Conservation (phyloP, 2,797 vertebrate species). For the Sebastes alutus region DNA sequence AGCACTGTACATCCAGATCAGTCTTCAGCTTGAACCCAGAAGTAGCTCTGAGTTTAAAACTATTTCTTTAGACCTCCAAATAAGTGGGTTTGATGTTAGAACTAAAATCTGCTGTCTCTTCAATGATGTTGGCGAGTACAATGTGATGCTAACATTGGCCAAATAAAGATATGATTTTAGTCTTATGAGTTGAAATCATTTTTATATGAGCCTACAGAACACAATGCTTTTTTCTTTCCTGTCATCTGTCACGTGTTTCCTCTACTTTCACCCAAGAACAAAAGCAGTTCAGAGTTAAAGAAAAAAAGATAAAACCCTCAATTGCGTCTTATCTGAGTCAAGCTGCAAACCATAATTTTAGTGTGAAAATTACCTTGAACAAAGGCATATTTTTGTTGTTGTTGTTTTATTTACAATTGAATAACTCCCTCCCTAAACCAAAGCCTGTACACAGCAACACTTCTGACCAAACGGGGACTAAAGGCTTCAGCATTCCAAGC, state of each 20-base stretch:
- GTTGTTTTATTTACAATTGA: neutral
- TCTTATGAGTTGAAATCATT: too few species aligned
- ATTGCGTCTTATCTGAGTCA: neutral
- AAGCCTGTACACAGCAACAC: neutral
- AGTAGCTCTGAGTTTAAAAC: neutral
- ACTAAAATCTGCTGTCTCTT: neutral
- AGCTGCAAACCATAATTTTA: neutral
- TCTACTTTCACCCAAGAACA: neutral
- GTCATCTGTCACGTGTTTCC: neutral
- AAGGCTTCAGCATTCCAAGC: neutral
- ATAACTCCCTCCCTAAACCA: neutral
- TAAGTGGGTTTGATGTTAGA: neutral
- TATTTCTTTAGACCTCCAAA: neutral
- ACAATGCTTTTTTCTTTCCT: too few species aligned
- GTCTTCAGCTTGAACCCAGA: neutral
- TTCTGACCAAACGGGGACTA: neutral
- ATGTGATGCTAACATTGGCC: too few species aligned
- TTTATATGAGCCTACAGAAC: too few species aligned
- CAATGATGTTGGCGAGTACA: neutral
- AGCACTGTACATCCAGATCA: neutral
- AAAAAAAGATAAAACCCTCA: neutral
- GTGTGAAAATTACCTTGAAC: neutral
- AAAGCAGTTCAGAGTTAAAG: neutral
- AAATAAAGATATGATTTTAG: too few species aligned
- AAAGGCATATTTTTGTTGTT: neutral